phyloP scores from a whole-genome alignment of 2,113 vertebrate genomes.

The Mustelus asterias region DNA sequence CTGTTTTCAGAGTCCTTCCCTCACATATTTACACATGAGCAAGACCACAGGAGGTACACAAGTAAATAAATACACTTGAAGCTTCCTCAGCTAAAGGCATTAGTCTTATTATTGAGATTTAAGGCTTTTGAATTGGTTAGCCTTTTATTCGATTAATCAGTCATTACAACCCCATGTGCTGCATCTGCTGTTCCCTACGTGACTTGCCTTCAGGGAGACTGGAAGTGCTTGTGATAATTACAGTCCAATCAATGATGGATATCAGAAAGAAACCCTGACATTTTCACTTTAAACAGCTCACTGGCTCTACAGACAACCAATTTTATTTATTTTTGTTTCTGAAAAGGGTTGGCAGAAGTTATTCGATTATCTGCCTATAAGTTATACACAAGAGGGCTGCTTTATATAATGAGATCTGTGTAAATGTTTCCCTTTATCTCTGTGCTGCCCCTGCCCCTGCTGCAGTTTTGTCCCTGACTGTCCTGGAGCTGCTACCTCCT shows the following conservation, averaged over 20 bases:
- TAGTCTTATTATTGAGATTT: constrained; percentile 50
- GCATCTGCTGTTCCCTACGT: constrained; percentile 30
- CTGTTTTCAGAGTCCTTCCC: background rate
- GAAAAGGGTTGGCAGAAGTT: constrained; percentile 15
- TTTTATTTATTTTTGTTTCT: constrained; percentile 54
- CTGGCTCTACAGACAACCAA: constrained; percentile 47
- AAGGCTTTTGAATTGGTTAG: constrained; percentile 48
- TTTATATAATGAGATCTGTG: constrained; percentile 1
- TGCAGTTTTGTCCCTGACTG: too few species aligned
- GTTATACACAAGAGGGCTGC: background rate
- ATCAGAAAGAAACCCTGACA: constrained; percentile 65
- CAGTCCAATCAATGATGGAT: constrained; percentile 48
- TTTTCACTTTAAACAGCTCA: constrained; percentile 55
- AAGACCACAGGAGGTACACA: background rate
- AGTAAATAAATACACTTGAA: constrained; percentile 30
- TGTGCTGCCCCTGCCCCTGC: background rate
- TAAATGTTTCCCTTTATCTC: background rate
- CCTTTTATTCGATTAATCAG: constrained; percentile 61
- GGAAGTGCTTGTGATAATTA: constrained; percentile 57
- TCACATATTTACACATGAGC: background rate
- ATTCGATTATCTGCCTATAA: background rate
- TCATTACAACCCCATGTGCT: constrained; percentile 56
- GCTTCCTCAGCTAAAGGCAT: constrained; percentile 45
- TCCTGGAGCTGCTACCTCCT: too few species aligned
- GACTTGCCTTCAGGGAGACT: constrained; percentile 45